Percentiles rank a stretch among this genome's conserved stretches.
Evolutionary conservation across 2,888 invertebrate species (phyloP).

Genomic region (Ophion obscuratus): DNA sequence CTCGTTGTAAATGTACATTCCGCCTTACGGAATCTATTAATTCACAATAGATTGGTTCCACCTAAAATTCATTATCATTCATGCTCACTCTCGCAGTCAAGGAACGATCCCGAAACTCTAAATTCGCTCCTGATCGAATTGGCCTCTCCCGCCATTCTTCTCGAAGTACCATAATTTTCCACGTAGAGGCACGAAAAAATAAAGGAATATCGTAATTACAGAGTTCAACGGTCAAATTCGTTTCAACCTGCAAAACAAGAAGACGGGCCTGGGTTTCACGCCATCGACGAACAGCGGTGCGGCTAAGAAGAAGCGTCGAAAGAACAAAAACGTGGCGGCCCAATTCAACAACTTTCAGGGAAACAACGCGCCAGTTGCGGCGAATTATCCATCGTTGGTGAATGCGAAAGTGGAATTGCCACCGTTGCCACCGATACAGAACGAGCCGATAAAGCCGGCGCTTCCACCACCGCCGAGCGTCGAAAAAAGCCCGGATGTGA

Average conservation of each 20-base stretch:
- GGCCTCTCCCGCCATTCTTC: neutral
- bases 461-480: constrained; percentile 84
- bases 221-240: constrained; percentile 81
- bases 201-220: constrained; percentile 65
- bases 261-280: constrained; percentile 80
- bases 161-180: constrained; percentile 26
- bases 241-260: constrained; percentile 83
- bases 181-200: neutral
- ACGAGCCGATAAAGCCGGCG: constrained; percentile 84
- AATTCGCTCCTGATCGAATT: neutral
- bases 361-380: constrained; percentile 70
- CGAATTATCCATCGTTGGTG: constrained; percentile 72
- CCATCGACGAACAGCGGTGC: constrained; percentile 84
- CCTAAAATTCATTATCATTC: too few relatives aligned
- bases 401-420: constrained; percentile 82
- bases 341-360: constrained; percentile 84
- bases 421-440: constrained; percentile 85
- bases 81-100: too few relatives aligned
- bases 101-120: neutral
- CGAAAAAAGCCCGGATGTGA: constrained; percentile 68
- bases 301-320: constrained; percentile 91
- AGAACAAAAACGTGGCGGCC: constrained; percentile 86
- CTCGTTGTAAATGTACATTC: too few relatives aligned
- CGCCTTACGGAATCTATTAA: too few relatives aligned
- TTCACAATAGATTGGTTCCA: too few relatives aligned